These are phyloP conservation scores for Blera fallax DNA, from an alignment of 2,888 invertebrate genomes.

Conservation along the genomic window DNA sequence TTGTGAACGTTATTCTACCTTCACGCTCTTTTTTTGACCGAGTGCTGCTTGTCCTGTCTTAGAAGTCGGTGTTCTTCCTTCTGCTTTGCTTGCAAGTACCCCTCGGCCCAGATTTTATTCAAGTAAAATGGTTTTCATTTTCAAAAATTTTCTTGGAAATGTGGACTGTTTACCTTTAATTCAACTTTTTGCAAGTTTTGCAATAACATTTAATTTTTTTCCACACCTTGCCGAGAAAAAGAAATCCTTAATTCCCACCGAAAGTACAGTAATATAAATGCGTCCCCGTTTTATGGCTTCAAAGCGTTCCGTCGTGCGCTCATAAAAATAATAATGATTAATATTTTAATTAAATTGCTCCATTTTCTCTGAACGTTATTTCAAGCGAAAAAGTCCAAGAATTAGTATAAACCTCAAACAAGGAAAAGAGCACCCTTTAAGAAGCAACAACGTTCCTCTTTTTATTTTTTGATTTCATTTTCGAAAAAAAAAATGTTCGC, in stretches of 20 bases:
- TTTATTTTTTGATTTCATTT: conserved; percentile 7
- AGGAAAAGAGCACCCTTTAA: conserved; percentile 19
- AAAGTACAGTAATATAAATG: not conserved
- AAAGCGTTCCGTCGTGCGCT: not conserved
- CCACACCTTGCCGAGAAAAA: conserved; percentile 69
- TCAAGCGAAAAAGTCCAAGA: conserved; percentile 9
- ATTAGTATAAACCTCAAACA: conserved; percentile 1
- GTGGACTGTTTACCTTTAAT: not conserved
- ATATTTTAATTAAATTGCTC: conserved; percentile 42
- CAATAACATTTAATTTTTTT: not conserved
- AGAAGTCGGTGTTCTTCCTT: too few relatives aligned
- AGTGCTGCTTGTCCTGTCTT: too few relatives aligned
- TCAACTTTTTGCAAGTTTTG: not conserved
- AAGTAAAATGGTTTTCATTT: too few relatives aligned
- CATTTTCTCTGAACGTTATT: conserved; percentile 10
- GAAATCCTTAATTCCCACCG: not conserved
- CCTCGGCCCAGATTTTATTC: too few relatives aligned
- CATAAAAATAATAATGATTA: conserved; percentile 31
- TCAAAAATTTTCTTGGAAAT: too few relatives aligned
- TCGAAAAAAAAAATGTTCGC: not conserved
- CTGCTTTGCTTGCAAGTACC: too few relatives aligned
- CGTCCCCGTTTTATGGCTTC: not conserved
- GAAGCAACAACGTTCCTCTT: conserved; percentile 12
- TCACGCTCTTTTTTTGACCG: too few relatives aligned
- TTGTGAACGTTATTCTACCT: too few relatives aligned